phyloP scores from a whole-genome alignment of 2,888 invertebrate genomes.

The Dromius quadrimaculatus region DNA sequence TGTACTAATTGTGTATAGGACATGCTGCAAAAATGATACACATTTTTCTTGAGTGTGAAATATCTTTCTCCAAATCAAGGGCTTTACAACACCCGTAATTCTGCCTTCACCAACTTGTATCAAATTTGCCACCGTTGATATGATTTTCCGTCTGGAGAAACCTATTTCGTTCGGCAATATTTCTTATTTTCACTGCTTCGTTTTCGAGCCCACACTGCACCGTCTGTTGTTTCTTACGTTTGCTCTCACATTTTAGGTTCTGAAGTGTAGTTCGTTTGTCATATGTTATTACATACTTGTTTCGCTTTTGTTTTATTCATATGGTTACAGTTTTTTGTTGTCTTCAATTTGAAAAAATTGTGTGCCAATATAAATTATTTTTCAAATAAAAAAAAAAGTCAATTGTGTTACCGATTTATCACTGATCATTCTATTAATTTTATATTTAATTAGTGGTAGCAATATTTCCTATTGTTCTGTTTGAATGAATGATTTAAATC shows the following conservation, averaged over 20 bases:
- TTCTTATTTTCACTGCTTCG: constrained; percentile 27
- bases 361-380: background rate
- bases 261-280: constrained; percentile 28
- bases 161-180: constrained; percentile 11
- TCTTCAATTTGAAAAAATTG: background rate
- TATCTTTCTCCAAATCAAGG: background rate
- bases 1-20: too few relatives aligned
- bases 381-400: too few relatives aligned
- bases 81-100: background rate
- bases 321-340: constrained; percentile 19
- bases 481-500: too few relatives aligned
- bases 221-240: constrained; percentile 19
- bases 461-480: constrained; percentile 2
- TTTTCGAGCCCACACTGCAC: constrained; percentile 2
- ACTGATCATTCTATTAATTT: too few relatives aligned
- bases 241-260: constrained; percentile 4
- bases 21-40: too few relatives aligned
- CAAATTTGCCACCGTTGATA: constrained; percentile 21
- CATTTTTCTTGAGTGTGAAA: too few relatives aligned
- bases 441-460: too few relatives aligned
- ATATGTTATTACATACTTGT: constrained; percentile 25
- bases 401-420: too few relatives aligned
- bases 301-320: constrained; percentile 27
- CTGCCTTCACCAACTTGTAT: background rate
- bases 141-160: constrained; percentile 16